Conservation (phyloP, 2,113 vertebrate species). For the Clarias magur region DNA sequence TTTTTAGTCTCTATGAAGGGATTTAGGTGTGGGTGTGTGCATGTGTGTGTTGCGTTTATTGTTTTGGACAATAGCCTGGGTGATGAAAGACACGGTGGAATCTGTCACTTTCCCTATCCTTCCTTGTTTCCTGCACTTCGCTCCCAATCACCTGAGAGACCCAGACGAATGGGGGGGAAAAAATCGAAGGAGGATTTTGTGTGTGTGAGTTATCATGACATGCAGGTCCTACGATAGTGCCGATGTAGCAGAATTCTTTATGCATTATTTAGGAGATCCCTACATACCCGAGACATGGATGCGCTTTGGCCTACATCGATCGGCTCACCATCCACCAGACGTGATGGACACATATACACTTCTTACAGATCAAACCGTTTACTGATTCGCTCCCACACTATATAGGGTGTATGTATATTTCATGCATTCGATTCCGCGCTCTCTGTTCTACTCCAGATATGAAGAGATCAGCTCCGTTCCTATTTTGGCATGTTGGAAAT, state of each 20-base stretch:
- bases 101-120: slow-evolving; percentile 42
- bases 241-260: slow-evolving; percentile 70
- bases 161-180: slow-evolving; percentile 14
- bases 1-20: slow-evolving; percentile 47
- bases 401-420: not conserved
- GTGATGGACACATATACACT: slow-evolving; percentile 43
- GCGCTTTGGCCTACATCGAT: slow-evolving; percentile 68
- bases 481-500: slow-evolving; percentile 16
- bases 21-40: slow-evolving; percentile 37
- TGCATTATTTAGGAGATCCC: slow-evolving; percentile 74
- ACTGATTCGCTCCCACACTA: not conserved
- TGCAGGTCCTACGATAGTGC: slow-evolving; percentile 60
- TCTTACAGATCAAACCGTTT: slow-evolving; percentile 48
- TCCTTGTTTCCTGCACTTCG: not conserved
- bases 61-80: not conserved
- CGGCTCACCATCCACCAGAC: slow-evolving; percentile 47
- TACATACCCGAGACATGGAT: slow-evolving; percentile 69
- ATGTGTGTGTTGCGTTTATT: not conserved
- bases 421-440: not conserved
- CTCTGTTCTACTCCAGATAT: not conserved
- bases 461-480: slow-evolving; percentile 2
- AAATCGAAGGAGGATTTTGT: slow-evolving; percentile 51
- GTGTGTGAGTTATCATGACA: slow-evolving; percentile 50
- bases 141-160: not conserved
- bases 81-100: not conserved